These are phyloP conservation scores for Apogon hyalosoma DNA, from an alignment of 2,797 vertebrate genomes.

Conservation along the genomic window DNA sequence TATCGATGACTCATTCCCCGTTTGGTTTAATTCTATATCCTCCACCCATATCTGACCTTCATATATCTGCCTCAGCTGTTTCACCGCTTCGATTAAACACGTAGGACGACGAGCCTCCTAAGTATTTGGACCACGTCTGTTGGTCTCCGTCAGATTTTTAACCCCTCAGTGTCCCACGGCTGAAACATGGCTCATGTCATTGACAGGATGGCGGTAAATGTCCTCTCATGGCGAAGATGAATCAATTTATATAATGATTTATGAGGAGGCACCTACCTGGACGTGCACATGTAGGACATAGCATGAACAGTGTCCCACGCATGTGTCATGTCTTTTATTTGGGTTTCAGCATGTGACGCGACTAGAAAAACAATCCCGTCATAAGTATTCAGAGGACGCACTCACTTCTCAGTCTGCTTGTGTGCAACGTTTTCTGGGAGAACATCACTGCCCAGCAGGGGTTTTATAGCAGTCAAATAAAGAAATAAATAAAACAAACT, in stretches of 20 bases:
- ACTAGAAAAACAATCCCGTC: slow-evolving; percentile 17
- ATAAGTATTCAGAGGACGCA: slow-evolving; percentile 14
- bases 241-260: slow-evolving; percentile 59
- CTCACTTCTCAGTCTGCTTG: not conserved
- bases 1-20: slow-evolving; percentile 56
- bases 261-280: slow-evolving; percentile 24
- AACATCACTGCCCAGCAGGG: not conserved
- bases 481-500: too few relatives aligned
- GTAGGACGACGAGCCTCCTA: slow-evolving; percentile 49
- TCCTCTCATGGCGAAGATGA: slow-evolving; percentile 30
- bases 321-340: slow-evolving; percentile 15
- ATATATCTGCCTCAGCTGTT: slow-evolving; percentile 53
- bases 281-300: slow-evolving; percentile 44
- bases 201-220: slow-evolving; percentile 41
- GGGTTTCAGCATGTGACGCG: slow-evolving; percentile 30
- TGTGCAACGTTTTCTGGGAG: slow-evolving; percentile 6
- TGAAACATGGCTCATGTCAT: slow-evolving; percentile 58
- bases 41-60: slow-evolving; percentile 51
- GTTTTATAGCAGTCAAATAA: too few relatives aligned
- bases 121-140: slow-evolving; percentile 60
- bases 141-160: slow-evolving; percentile 41
- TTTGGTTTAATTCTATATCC: slow-evolving; percentile 52
- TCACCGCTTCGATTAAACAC: slow-evolving; percentile 57
- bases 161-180: slow-evolving; percentile 46
- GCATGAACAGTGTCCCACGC: not conserved